Evolutionary conservation across 2,888 invertebrate species (phyloP).

Genomic region (Caenorhabditis japonica): DNA sequence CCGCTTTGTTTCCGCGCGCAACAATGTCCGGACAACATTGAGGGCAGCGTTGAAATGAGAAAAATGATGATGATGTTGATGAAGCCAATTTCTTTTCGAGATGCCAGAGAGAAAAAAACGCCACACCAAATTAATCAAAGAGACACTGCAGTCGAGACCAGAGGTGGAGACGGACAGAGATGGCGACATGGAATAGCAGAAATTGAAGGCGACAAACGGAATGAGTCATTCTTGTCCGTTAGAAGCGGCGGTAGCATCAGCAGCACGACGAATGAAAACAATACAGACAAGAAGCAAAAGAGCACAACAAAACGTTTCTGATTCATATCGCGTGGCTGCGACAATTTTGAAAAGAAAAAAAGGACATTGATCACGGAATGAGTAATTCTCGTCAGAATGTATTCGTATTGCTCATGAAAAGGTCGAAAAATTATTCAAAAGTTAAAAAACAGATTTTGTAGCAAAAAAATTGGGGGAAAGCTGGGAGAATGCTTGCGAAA

Average conservation of each 20-base stretch:
- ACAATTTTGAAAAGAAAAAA: neutral
- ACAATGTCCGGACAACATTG: conserved; percentile 8
- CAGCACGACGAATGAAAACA: conserved; percentile 7
- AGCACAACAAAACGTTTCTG: conserved; percentile 23
- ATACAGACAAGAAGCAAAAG: conserved; percentile 10
- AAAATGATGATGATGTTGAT: conserved; percentile 25
- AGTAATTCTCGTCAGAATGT: no score
- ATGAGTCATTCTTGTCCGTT: conserved; percentile 32
- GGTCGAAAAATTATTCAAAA: no score
- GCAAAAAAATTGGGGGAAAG: neutral
- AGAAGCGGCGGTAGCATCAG: conserved; percentile 38
- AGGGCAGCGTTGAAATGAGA: conserved; percentile 4
- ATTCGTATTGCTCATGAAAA: no score
- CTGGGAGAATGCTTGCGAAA: no score
- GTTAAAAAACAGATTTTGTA: neutral
- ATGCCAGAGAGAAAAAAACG: neutral
- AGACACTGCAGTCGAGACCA: conserved; percentile 24
- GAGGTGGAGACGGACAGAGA: conserved; percentile 18
- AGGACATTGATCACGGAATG: no score
- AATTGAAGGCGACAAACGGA: conserved; percentile 7
- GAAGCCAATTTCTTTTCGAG: no score
- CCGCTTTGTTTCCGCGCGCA: neutral
- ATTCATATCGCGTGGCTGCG: neutral
- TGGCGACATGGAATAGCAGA: no score
- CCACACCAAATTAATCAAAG: conserved; percentile 45